Percentiles rank a stretch among this genome's conserved stretches.
Evolutionary conservation across 1,140 invertebrate genomes (phyloP).

Genomic region (Drosophila bifasciata): DNA sequence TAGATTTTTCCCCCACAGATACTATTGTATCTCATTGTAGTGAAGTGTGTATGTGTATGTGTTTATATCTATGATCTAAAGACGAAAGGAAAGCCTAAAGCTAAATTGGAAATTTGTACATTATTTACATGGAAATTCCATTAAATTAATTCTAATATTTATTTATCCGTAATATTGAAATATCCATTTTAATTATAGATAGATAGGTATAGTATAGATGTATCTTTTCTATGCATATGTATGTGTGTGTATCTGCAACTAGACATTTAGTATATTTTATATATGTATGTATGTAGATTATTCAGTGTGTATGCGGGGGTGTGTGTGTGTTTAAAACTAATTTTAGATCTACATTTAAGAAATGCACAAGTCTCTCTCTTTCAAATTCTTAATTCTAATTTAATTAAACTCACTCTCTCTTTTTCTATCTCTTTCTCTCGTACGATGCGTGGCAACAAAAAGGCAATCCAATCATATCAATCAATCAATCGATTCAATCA

Average conservation of each 20-base stretch:
- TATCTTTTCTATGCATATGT: slow-evolving; percentile 17
- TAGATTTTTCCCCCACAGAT: too few relatives aligned
- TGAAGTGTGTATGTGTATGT: too few relatives aligned
- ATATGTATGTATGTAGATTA: slow-evolving; percentile 35
- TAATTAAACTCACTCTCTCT: slow-evolving; percentile 7
- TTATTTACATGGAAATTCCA: slow-evolving; percentile 79
- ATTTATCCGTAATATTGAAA: slow-evolving; percentile 23
- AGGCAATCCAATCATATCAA: slow-evolving; percentile 59
- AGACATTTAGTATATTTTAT: slow-evolving; percentile 20
- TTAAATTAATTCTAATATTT: slow-evolving; percentile 52
- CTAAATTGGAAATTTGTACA: slow-evolving; percentile 81
- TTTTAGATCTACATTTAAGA: slow-evolving; percentile 78
- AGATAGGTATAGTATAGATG: slow-evolving; percentile 9
- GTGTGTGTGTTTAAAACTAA: slow-evolving; percentile 51
- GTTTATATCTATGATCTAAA: slow-evolving; percentile 48
- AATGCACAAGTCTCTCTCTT: slow-evolving; percentile 77
- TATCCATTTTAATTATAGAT: slow-evolving; percentile 23
- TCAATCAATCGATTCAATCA: slow-evolving; percentile 43
- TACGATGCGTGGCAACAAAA: slow-evolving; percentile 64
- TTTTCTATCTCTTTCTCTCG: slow-evolving; percentile 14
- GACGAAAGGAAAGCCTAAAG: slow-evolving; percentile 57
- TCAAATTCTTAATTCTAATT: slow-evolving; percentile 33
- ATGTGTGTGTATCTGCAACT: slow-evolving; percentile 32
- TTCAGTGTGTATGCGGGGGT: slow-evolving; percentile 38
- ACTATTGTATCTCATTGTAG: too few relatives aligned